Conservation (phyloP, 1,140 invertebrate species). For the Vollenhovia emeryi region DNA sequence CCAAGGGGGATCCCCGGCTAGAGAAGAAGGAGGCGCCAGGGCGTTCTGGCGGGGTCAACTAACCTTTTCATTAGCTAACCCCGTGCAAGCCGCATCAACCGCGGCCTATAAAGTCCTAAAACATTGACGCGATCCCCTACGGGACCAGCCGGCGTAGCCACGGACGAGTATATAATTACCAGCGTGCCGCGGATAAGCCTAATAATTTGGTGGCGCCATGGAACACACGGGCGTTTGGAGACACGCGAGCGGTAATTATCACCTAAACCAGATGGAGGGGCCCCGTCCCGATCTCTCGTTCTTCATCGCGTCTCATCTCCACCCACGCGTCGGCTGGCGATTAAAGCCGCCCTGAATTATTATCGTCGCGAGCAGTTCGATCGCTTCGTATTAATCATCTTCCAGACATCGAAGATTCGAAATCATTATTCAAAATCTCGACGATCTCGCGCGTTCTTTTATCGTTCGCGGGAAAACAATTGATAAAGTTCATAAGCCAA, state of each 20-base stretch:
- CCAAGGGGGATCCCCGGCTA: slow-evolving; percentile 51
- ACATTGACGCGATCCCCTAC: slow-evolving; percentile 81
- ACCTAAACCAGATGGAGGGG: slow-evolving; percentile 67
- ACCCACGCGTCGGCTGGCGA: slow-evolving; percentile 63
- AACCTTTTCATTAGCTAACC: slow-evolving; percentile 85
- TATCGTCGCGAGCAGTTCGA: slow-evolving; percentile 11
- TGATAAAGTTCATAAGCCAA: too few species aligned
- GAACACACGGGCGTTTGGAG: slow-evolving; percentile 70
- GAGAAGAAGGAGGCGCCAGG: slow-evolving; percentile 82
- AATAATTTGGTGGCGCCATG: slow-evolving; percentile 83
- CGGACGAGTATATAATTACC: slow-evolving; percentile 78
- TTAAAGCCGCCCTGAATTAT: slow-evolving; percentile 38
- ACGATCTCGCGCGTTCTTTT: not conserved
- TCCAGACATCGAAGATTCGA: not conserved
- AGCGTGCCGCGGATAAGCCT: slow-evolving; percentile 76
- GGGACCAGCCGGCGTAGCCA: slow-evolving; percentile 41
- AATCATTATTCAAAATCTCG: not conserved
- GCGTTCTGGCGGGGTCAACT: slow-evolving; percentile 84
- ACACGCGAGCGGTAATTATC: slow-evolving; percentile 76
- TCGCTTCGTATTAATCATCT: not conserved
- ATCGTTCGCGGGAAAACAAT: too few species aligned
- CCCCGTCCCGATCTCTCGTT: slow-evolving; percentile 60
- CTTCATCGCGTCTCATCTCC: slow-evolving; percentile 65
- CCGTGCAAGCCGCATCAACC: slow-evolving; percentile 74
- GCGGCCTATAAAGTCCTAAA: slow-evolving; percentile 79